Conservation (phyloP, 2,797 vertebrate genomes). For the Chromobotia macracanthus region DNA sequence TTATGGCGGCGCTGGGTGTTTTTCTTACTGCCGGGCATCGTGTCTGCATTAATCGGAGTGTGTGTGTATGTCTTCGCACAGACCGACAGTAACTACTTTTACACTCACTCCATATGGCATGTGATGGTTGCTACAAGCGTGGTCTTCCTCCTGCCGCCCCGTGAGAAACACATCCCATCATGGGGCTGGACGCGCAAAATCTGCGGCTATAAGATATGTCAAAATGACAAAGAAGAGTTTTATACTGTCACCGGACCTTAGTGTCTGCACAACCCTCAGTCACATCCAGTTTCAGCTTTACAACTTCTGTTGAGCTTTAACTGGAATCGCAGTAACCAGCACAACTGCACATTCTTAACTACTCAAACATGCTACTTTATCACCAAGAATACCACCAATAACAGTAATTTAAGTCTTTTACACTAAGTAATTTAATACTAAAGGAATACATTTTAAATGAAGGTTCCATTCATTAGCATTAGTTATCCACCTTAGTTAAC, state of each 20-base stretch:
- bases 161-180: constrained; percentile 73
- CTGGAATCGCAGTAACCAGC: neutral
- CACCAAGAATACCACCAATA: neutral
- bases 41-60: constrained; percentile 82
- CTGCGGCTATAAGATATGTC: constrained; percentile 91
- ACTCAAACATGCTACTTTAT: constrained; percentile 1
- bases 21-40: constrained; percentile 87
- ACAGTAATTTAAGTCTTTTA: neutral
- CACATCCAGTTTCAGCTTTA: constrained; percentile 15
- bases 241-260: constrained; percentile 81
- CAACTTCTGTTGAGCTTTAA: neutral
- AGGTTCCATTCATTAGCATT: too few species aligned
- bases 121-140: constrained; percentile 88
- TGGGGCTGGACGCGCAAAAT: constrained; percentile 83
- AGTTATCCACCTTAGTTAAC: too few species aligned
- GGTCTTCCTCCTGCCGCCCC: constrained; percentile 88
- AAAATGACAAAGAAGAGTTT: constrained; percentile 85
- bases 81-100: constrained; percentile 93
- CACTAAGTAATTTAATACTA: neutral
- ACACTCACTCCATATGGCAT: constrained; percentile 96
- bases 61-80: constrained; percentile 87
- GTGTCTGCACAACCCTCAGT: neutral
- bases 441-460: too few species aligned
- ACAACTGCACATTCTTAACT: neutral
- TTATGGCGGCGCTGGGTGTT: constrained; percentile 91